Evolutionary conservation across 2,113 vertebrate species (phyloP).

Genomic region (Anas platyrhynchos): DNA sequence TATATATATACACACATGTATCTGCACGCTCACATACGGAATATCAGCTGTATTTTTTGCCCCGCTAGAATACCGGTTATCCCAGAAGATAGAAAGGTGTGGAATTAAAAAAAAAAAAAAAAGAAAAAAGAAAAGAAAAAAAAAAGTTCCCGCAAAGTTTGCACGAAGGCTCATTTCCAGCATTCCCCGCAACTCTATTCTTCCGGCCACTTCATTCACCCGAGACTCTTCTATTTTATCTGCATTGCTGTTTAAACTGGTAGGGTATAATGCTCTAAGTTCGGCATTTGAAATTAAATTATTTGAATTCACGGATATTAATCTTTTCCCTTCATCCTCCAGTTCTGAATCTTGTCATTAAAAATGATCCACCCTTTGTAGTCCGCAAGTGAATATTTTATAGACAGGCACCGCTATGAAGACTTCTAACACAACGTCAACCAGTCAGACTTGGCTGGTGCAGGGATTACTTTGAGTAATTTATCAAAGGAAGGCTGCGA

Average conservation of each 20-base stretch:
- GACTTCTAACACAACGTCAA: slow-evolving; percentile 73
- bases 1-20: neutral
- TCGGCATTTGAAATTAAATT: slow-evolving; percentile 73
- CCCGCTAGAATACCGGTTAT: neutral
- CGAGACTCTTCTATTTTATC: slow-evolving; percentile 60
- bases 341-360: slow-evolving; percentile 75
- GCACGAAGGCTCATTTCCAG: slow-evolving; percentile 24
- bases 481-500: slow-evolving; percentile 76
- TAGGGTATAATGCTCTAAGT: slow-evolving; percentile 64
- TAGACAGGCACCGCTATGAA: slow-evolving; percentile 69
- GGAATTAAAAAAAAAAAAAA: neutral
- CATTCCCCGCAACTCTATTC: slow-evolving; percentile 29
- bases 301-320: slow-evolving; percentile 75
- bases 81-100: neutral
- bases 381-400: slow-evolving; percentile 78
- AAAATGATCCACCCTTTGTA: slow-evolving; percentile 74
- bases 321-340: slow-evolving; percentile 70
- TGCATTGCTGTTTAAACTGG: slow-evolving; percentile 65
- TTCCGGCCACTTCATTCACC: slow-evolving; percentile 20
- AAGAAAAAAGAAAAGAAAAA: too few species aligned
- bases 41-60: neutral
- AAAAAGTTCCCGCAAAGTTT: slow-evolving; percentile 67
- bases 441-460: slow-evolving; percentile 73
- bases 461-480: slow-evolving; percentile 76
- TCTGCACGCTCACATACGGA: neutral